Percentiles rank a stretch among this genome's conserved stretches.
These are phyloP conservation scores for Datnioides undecimradiatus DNA, from an alignment of 2,113 vertebrate genomes.

Conservation along the genomic window DNA sequence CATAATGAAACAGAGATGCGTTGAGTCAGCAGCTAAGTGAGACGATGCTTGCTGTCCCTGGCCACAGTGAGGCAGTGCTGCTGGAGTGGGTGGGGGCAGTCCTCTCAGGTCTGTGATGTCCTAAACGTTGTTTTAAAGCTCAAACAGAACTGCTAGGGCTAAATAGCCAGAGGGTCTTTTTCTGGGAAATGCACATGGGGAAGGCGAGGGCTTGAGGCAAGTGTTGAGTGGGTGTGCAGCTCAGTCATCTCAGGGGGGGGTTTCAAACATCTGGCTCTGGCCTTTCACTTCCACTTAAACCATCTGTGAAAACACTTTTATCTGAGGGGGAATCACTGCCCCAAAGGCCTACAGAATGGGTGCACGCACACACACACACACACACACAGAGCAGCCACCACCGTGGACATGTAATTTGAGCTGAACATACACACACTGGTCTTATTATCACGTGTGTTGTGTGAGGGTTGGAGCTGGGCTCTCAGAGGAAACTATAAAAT, in stretches of 20 bases:
- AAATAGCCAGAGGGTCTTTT: constrained; percentile 22
- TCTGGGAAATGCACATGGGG: constrained; percentile 35
- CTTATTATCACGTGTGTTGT: constrained; percentile 16
- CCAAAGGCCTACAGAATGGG: not conserved
- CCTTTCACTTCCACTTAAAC: constrained; percentile 51
- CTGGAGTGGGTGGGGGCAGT: not conserved
- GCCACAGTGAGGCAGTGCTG: not conserved
- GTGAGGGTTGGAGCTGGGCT: not conserved
- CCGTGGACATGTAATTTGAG: constrained; percentile 18
- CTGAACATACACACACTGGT: constrained; percentile 21
- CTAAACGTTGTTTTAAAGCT: constrained; percentile 16
- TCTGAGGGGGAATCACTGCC: constrained; percentile 20
- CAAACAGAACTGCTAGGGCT: not conserved
- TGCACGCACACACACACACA: constrained; percentile 5
- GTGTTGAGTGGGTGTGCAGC: constrained; percentile 26
- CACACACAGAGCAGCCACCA: not conserved
- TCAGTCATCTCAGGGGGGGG: constrained; percentile 54
- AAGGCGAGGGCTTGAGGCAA: not conserved
- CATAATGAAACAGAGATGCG: not conserved
- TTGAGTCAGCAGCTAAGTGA: constrained; percentile 16
- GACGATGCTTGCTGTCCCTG: not conserved
- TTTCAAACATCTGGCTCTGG: constrained; percentile 71
- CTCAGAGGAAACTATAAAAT: constrained; percentile 13
- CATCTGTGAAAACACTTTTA: constrained; percentile 78
- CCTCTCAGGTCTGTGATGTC: constrained; percentile 11